These are phyloP conservation scores for Nipponia nippon DNA, from an alignment of 2,113 vertebrate species.

Conservation along the genomic window DNA sequence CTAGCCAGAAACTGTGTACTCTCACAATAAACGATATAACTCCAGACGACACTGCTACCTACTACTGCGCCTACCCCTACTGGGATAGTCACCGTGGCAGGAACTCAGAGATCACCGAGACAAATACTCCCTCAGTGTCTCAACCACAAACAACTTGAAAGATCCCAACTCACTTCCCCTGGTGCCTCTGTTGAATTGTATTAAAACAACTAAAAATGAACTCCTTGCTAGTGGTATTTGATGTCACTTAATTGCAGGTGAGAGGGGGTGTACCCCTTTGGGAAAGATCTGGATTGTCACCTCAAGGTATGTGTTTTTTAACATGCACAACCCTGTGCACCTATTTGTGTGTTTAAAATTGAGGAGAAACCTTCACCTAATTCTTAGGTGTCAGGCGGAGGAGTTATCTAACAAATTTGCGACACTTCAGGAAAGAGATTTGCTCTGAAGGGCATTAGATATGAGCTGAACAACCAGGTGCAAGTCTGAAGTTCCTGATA, in stretches of 20 bases:
- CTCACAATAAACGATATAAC: not conserved
- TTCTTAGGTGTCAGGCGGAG: accelerated
- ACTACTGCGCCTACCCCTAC: conserved; percentile 7
- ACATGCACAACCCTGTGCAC: not conserved
- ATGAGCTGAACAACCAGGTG: not conserved
- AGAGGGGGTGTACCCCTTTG: not conserved
- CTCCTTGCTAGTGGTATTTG: not conserved
- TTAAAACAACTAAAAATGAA: not conserved
- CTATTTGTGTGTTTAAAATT: not conserved
- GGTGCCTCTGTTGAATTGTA: not conserved
- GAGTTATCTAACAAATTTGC: not conserved
- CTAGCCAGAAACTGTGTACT: not conserved
- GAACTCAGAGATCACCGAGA: not conserved
- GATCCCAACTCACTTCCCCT: not conserved
- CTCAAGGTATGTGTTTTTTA: accelerated
- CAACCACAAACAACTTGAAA: not conserved
- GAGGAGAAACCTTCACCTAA: not conserved
- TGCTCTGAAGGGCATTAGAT: not conserved
- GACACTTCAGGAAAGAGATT: not conserved
- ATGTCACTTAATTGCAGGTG: not conserved
- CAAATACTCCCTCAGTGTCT: not conserved
- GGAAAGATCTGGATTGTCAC: not conserved
- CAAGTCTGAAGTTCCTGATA: not conserved
- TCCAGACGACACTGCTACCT: not conserved
- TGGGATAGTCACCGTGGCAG: not conserved